Percentiles rank a stretch among this genome's conserved stretches.
These are phyloP conservation scores for Gibbula magus DNA, from an alignment of 2,888 invertebrate genomes.

Conservation along the genomic window DNA sequence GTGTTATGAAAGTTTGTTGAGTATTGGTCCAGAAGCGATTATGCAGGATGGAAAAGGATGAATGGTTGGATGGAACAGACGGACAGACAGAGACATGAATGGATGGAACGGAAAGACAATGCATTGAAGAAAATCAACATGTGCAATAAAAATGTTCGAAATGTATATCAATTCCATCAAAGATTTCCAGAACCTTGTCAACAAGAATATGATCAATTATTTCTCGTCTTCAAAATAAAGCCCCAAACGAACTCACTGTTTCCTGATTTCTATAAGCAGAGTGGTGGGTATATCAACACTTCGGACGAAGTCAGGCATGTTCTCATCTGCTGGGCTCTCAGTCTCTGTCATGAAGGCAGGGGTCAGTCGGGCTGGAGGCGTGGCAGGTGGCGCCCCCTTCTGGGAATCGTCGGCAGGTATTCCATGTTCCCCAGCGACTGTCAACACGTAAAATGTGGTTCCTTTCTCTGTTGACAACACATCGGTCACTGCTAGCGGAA, in stretches of 20 bases:
- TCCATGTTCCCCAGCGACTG: conserved; percentile 64
- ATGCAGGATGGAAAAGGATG: too few species aligned
- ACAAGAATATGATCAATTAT: too few species aligned
- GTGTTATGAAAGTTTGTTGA: too few species aligned
- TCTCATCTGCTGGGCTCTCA: conserved; percentile 28
- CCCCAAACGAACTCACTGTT: conserved; percentile 48
- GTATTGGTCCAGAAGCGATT: too few species aligned
- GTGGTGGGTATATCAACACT: conserved; percentile 55
- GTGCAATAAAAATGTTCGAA: too few species aligned
- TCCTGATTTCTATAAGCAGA: conserved; percentile 60
- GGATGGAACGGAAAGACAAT: too few species aligned
- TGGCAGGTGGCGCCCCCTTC: conserved; percentile 16
- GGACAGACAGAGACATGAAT: too few species aligned
- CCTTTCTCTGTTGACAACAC: conserved; percentile 68
- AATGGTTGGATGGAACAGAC: too few species aligned
- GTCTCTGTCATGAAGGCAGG: conserved; percentile 54
- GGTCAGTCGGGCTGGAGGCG: conserved; percentile 29
- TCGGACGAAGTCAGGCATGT: conserved; percentile 54
- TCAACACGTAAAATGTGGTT: conserved; percentile 70
- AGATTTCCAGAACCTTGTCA: too few species aligned
- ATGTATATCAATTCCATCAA: too few species aligned
- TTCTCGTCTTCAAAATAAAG: background rate
- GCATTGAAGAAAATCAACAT: too few species aligned
- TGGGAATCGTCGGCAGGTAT: conserved; percentile 40
- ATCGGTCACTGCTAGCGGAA: conserved; percentile 60